Evolutionary conservation across 2,888 invertebrate species (phyloP), one percentile per base, ranked within the genome.

Genomic region (Chrysomela aeneicollis): DNA sequence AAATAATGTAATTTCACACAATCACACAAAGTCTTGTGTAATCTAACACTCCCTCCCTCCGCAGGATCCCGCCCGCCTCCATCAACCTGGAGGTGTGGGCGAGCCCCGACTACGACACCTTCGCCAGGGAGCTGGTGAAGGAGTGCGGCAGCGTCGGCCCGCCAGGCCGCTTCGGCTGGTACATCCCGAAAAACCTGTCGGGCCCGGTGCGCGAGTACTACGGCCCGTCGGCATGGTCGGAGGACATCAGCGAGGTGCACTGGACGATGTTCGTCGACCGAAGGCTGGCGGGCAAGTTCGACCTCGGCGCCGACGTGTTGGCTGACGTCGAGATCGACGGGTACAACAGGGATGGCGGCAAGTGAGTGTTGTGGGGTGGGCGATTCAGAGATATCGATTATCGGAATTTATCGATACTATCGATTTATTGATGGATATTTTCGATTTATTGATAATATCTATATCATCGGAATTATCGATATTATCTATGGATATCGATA

Each of bases 41-140:
- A n/a, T n/a, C n/a, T n/a, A n/a, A n/a, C n/a, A n/a, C n/a, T n/a
- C n/a, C n/a, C n/a, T n/a, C 6, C 3, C 26, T 26, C 6, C 4
- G 4, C 72, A 86, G 85, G 60, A 72, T 81, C 59, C 85, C 85
- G 9, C 77, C 79, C 21, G 79, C 85, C 0, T 85, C 86, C 82
- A 85, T 92, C 17, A 91, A 92, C 78, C 81, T 92, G 75, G 92
- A 91, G 78, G 88, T 90, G 0, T 91, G 91, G 89, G 83, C 89
- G 64, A 85, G 88, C 19, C 86, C 90, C 0, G 87, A 89, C 49
- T 84, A 85, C 59, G 88, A 88, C 74, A 82, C 85, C 26, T 82
- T 82, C 59, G 83, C 84, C 73, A 78, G 81, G n/a, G 70, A 84
- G 73, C 81, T 80, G 66, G 83, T 82, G 26, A 84, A 81, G 54